A percentile compares a stretch with the other conserved stretches of the same genome.
These are phyloP conservation scores for Eudemis profundana DNA, from an alignment of 2,888 invertebrate genomes.

Conservation along the genomic window DNA sequence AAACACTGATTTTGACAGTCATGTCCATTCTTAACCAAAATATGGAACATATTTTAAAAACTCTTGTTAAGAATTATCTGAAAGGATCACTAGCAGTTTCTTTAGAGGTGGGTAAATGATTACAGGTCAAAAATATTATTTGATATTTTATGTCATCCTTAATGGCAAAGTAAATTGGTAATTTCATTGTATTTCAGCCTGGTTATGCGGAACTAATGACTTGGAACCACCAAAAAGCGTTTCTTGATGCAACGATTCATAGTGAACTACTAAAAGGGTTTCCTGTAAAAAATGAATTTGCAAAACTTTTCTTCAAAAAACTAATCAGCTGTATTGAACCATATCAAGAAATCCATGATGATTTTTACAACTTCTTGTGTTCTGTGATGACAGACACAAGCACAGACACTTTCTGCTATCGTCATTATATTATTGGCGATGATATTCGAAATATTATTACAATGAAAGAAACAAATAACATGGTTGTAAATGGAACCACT, in stretches of 20 bases:
- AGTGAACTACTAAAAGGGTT: slow-evolving; percentile 81
- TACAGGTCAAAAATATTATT: not conserved
- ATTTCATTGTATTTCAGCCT: slow-evolving; percentile 56
- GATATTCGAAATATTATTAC: slow-evolving; percentile 75
- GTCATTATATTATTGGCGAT: slow-evolving; percentile 86
- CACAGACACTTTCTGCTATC: slow-evolving; percentile 79
- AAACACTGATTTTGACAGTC: not conserved
- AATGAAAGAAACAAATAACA: slow-evolving; percentile 88
- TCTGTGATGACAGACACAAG: slow-evolving; percentile 72
- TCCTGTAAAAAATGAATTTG: slow-evolving; percentile 87
- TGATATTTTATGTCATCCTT: not conserved
- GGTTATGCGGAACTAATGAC: slow-evolving; percentile 60
- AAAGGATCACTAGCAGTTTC: slow-evolving; percentile 55
- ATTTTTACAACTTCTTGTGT: slow-evolving; percentile 87
- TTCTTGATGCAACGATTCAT: slow-evolving; percentile 86
- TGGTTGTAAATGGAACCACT: slow-evolving; percentile 92
- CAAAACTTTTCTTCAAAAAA: slow-evolving; percentile 87
- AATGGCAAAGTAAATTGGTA: not conserved
- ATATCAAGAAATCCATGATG: slow-evolving; percentile 86
- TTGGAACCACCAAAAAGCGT: slow-evolving; percentile 84
- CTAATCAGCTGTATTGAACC: slow-evolving; percentile 86
- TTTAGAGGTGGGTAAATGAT: slow-evolving; percentile 52
- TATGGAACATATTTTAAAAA: slow-evolving; percentile 13
- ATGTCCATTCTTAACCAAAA: slow-evolving; percentile 16
- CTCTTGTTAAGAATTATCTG: slow-evolving; percentile 55